phyloP scores from a whole-genome alignment of 1,140 invertebrate species.

The Drosophila grimshawi region DNA sequence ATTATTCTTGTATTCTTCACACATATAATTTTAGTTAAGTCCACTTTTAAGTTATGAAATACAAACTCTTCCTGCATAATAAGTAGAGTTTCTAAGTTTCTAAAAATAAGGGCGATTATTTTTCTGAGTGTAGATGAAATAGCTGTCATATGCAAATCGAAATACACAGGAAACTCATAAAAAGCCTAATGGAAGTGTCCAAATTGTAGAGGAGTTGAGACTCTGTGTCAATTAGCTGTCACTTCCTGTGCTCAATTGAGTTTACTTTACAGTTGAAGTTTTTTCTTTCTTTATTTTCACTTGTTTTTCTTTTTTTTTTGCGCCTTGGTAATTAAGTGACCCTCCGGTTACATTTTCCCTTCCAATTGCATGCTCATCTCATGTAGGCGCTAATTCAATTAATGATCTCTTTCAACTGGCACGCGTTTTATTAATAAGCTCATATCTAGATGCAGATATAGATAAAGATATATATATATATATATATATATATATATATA shows the following conservation, averaged over 20 bases:
- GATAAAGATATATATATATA: neutral
- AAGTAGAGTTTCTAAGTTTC: too few relatives aligned
- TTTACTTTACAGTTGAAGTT: neutral
- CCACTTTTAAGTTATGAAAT: too few relatives aligned
- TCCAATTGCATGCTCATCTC: constrained; percentile 14
- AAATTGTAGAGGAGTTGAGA: neutral
- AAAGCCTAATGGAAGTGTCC: constrained; percentile 35
- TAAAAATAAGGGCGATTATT: too few relatives aligned
- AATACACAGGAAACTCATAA: constrained; percentile 18
- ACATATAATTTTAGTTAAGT: too few relatives aligned
- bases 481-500: neutral
- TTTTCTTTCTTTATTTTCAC: neutral
- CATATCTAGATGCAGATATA: constrained; percentile 1
- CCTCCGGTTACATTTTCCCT: constrained; percentile 9
- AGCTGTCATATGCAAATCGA: constrained; percentile 63
- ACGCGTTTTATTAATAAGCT: constrained; percentile 53
- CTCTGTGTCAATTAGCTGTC: constrained; percentile 43
- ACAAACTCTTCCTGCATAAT: too few relatives aligned
- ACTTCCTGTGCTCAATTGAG: constrained; percentile 46
- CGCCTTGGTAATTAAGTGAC: constrained; percentile 45
- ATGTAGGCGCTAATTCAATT: constrained; percentile 72
- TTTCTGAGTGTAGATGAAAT: too few relatives aligned
- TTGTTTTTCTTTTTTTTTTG: constrained; percentile 1
- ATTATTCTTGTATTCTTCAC: too few relatives aligned
- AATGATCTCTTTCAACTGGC: constrained; percentile 52